Conservation (phyloP, 2,113 vertebrate species). For the Alouatta palliata region DNA sequence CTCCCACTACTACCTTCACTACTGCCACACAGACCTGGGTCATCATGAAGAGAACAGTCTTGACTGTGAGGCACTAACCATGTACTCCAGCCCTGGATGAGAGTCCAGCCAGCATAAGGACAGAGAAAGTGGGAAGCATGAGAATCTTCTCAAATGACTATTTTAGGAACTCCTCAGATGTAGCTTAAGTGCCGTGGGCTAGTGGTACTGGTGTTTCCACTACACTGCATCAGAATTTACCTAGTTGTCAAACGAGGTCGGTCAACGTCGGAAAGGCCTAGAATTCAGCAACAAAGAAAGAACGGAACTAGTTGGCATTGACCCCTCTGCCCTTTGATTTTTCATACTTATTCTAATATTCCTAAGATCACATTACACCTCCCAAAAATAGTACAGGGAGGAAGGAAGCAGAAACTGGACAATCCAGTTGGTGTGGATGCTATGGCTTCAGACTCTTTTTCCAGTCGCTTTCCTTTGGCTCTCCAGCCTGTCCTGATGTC, state of each 20-base stretch:
- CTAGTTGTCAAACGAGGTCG: background rate
- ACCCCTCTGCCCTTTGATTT: background rate
- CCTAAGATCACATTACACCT: background rate
- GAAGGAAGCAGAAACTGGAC: background rate
- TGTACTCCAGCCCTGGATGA: background rate
- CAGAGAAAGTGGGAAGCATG: background rate
- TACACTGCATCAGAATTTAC: background rate
- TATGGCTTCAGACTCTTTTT: background rate
- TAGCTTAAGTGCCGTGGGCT: background rate
- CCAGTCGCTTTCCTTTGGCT: background rate
- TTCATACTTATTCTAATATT: background rate
- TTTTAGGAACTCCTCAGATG: background rate
- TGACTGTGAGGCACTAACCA: background rate
- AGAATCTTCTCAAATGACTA: background rate
- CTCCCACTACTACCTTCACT: background rate
- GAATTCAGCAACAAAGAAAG: background rate
- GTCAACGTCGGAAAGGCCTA: background rate
- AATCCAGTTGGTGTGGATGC: background rate
- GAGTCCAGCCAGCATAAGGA: background rate
- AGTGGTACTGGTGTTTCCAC: background rate
- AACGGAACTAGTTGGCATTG: background rate
- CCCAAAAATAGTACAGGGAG: background rate
- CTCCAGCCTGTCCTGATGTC: background rate
- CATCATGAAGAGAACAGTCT: background rate
- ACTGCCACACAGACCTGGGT: no score